Conservation (phyloP, 2,113 vertebrate genomes). For the Phrynocephalus versicolor region DNA sequence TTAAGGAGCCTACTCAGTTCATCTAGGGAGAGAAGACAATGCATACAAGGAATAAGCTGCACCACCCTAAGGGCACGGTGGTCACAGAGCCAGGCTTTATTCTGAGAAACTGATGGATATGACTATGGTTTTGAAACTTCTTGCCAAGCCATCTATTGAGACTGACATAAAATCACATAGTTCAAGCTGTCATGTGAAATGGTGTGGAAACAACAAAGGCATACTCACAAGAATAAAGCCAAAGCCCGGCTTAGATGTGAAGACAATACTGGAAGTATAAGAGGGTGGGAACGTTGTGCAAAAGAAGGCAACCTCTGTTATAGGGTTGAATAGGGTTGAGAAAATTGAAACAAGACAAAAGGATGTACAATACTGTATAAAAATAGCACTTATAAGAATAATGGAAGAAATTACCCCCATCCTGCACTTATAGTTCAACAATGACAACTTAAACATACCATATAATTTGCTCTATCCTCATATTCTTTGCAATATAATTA, state of each 20-base stretch:
- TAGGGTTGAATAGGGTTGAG: background rate
- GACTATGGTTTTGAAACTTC: conserved; percentile 3
- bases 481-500: background rate
- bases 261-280: background rate
- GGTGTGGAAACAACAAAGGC: background rate
- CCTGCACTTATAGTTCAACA: background rate
- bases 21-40: conserved; percentile 41
- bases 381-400: background rate
- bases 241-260: background rate
- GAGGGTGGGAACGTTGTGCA: background rate
- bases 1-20: conserved; percentile 40
- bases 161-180: background rate
- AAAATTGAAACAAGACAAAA: background rate
- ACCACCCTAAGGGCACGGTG: background rate
- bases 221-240: background rate
- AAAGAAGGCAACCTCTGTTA: background rate
- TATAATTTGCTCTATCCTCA: background rate
- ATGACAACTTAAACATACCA: background rate
- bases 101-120: background rate
- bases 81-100: background rate
- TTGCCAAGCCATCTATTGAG: conserved; percentile 14
- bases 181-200: background rate
- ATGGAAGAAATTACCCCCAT: background rate
- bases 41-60: conserved; percentile 10
- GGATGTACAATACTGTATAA: background rate